A percentile compares a stretch with the other conserved stretches of the same genome.
phyloP scores from a whole-genome alignment of 2,888 invertebrate genomes.

The Caenorhabditis uteleia region DNA sequence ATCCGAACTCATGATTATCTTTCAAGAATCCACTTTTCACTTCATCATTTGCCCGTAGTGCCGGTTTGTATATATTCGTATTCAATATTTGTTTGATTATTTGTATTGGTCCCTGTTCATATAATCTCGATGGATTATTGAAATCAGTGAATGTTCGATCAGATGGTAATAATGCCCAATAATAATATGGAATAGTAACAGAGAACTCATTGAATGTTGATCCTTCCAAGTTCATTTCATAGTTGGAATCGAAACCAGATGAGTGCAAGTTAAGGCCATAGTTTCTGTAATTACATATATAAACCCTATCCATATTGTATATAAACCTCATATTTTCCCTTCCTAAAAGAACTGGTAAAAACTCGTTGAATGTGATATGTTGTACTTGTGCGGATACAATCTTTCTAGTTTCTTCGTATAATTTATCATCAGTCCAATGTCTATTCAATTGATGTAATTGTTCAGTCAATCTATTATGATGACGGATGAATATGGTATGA shows the following conservation, averaged over 20 bases:
- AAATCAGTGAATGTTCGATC: conserved; percentile 55
- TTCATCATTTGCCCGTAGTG: conserved; percentile 53
- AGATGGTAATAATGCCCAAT: conserved; percentile 50
- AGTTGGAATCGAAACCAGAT: conserved; percentile 71
- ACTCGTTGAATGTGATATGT: conserved; percentile 72
- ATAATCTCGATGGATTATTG: conserved; percentile 67
- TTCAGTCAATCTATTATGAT: conserved; percentile 67
- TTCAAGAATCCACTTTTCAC: conserved; percentile 47
- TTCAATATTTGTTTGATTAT: conserved; percentile 43
- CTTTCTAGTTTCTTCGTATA: conserved; percentile 71
- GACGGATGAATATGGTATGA: conserved; percentile 66
- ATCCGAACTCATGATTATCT: conserved; percentile 54
- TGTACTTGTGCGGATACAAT: conserved; percentile 75
- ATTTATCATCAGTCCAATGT: conserved; percentile 67
- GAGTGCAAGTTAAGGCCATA: conserved; percentile 84
- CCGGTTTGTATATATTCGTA: conserved; percentile 46
- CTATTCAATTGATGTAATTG: conserved; percentile 59
- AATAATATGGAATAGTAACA: conserved; percentile 53
- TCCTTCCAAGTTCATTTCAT: conserved; percentile 78
- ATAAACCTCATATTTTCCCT: conserved; percentile 55
- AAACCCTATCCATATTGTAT: background rate
- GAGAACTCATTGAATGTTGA: conserved; percentile 73
- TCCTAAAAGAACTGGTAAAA: conserved; percentile 66
- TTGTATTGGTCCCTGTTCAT: conserved; percentile 62
- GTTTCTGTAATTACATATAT: conserved; percentile 25